Evolutionary conservation across 2,113 vertebrate genomes (phyloP).

Genomic region (Astur gentilis): DNA sequence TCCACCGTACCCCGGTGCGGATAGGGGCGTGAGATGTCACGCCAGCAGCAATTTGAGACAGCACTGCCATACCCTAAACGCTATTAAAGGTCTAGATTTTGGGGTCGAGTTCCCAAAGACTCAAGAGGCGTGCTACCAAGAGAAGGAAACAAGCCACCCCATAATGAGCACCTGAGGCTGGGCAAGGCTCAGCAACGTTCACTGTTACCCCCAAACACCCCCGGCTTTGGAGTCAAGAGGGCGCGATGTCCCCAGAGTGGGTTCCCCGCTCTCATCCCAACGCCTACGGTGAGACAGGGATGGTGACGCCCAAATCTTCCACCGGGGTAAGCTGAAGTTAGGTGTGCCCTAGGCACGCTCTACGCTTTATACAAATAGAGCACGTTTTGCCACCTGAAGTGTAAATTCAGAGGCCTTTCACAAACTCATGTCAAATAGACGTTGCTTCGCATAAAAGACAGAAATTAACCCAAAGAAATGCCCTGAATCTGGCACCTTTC

Average conservation of each 20-base stretch:
- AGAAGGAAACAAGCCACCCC: neutral
- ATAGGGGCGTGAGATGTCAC: neutral
- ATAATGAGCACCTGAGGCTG: rapidly evolving
- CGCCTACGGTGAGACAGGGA: neutral
- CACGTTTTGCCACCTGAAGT: neutral
- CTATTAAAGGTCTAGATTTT: rapidly evolving
- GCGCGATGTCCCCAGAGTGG: neutral
- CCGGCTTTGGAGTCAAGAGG: neutral
- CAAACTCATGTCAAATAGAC: neutral
- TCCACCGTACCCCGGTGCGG: rapidly evolving
- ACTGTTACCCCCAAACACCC: neutral
- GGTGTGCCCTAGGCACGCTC: rapidly evolving
- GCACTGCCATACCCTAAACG: neutral
- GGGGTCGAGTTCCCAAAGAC: neutral
- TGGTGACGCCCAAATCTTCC: neutral
- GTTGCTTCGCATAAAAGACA: neutral
- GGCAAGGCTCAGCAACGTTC: neutral
- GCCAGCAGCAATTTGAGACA: neutral
- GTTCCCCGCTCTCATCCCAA: neutral
- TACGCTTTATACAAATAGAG: rapidly evolving
- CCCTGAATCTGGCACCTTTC: conserved; percentile 3
- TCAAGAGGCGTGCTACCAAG: rapidly evolving
- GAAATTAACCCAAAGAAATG: neutral
- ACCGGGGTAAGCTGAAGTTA: neutral
- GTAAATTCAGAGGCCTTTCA: neutral